Evolutionary conservation across 2,888 invertebrate species (phyloP).

Genomic region (Miltochrista miniata): DNA sequence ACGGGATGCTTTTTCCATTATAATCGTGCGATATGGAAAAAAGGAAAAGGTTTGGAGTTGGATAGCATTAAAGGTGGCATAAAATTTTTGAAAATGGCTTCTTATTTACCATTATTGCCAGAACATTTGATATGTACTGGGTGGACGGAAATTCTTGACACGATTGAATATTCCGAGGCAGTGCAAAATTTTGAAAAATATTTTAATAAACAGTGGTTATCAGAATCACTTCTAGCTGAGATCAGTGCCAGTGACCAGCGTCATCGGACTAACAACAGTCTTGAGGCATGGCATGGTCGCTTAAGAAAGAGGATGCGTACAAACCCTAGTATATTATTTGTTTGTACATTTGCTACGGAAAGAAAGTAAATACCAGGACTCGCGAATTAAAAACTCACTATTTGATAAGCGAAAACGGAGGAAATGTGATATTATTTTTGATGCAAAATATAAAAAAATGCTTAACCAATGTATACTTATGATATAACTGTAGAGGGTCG

Average conservation of each 20-base stretch:
- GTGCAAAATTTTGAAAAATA: neutral
- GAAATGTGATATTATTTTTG: neutral
- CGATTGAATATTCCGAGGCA: neutral
- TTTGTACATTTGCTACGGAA: constrained; percentile 1
- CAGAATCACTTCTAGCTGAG: constrained; percentile 1
- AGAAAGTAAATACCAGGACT: constrained; percentile 3
- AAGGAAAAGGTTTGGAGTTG: neutral
- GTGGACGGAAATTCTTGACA: constrained; percentile 1
- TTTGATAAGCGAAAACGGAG: neutral
- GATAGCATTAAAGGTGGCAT: neutral
- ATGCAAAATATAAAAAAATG: no score
- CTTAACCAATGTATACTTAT: no score
- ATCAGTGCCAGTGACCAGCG: constrained; percentile 3
- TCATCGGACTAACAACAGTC: constrained; percentile 2
- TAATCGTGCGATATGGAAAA: constrained; percentile 2
- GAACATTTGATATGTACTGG: constrained; percentile 1
- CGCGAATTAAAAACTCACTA: neutral
- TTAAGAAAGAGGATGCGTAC: constrained; percentile 2
- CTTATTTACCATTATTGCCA: constrained; percentile 1
- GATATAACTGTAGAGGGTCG: no score
- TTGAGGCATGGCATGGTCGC: constrained; percentile 4
- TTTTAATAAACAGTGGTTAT: neutral
- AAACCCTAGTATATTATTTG: constrained; percentile 1
- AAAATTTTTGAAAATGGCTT: constrained; percentile 1
- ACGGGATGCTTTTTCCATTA: neutral